These are phyloP conservation scores for Sylvia borin DNA, from an alignment of 2,797 vertebrate species.

Conservation along the genomic window DNA sequence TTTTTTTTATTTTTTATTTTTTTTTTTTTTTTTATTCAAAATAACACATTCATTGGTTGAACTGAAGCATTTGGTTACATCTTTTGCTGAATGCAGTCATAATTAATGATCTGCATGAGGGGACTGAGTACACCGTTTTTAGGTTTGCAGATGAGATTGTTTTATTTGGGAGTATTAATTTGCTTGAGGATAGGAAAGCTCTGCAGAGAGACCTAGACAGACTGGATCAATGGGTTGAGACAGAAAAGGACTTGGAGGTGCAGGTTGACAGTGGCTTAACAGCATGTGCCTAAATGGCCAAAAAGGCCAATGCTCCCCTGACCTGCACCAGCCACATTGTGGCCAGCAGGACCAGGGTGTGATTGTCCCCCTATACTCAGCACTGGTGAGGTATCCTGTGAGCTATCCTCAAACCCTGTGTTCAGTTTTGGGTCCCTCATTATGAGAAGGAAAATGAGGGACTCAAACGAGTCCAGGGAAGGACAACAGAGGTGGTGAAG, in stretches of 20 bases:
- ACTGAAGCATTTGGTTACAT: background rate
- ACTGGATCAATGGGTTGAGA: fast-evolving
- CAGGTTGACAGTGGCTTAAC: background rate
- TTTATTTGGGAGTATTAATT: background rate
- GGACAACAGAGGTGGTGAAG: background rate
- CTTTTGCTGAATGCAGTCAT: background rate
- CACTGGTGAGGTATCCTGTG: background rate
- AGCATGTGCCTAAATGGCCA: background rate
- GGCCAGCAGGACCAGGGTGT: background rate
- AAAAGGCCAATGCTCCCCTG: background rate
- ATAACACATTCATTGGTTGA: background rate
- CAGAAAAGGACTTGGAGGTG: background rate
- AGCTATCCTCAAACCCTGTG: background rate
- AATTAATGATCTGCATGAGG: background rate
- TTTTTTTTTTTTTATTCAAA: background rate
- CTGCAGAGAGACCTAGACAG: background rate
- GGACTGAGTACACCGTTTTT: too few relatives aligned
- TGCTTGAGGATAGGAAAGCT: background rate
- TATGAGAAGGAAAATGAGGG: background rate
- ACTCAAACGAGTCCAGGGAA: fast-evolving
- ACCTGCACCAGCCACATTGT: fast-evolving
- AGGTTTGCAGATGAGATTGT: background rate
- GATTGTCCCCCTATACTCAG: background rate
- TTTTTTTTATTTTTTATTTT: background rate
- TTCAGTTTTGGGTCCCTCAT: background rate